Conservation (phyloP, 2,797 vertebrate species). For the Thunnus albacares region DNA sequence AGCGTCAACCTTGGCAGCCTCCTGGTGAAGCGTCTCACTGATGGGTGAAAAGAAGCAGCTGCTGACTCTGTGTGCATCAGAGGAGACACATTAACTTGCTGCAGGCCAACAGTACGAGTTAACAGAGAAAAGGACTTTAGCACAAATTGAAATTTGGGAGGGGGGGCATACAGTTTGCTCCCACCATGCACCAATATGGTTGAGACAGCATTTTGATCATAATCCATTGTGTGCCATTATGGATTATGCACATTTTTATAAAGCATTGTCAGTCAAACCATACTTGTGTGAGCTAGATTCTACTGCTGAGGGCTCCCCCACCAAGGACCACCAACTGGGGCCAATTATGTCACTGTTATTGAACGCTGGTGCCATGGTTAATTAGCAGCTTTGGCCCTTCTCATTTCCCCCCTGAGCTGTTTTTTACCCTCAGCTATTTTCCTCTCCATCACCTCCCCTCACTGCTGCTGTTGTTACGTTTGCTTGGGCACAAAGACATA, state of each 20-base stretch:
- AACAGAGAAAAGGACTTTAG: neutral
- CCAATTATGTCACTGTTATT: slow-evolving; percentile 77
- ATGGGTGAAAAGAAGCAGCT: slow-evolving; percentile 24
- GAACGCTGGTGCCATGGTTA: slow-evolving; percentile 68
- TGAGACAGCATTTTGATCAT: slow-evolving; percentile 5
- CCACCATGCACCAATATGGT: neutral
- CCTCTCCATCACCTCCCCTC: slow-evolving; percentile 71
- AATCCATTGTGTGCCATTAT: slow-evolving; percentile 28
- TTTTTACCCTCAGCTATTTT: slow-evolving; percentile 75
- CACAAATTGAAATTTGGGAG: neutral
- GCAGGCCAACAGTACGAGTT: neutral
- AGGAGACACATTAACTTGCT: slow-evolving; percentile 22
- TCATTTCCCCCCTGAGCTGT: slow-evolving; percentile 61
- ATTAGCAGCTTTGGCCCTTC: slow-evolving; percentile 75
- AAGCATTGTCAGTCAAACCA: slow-evolving; percentile 21
- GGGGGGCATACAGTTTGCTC: neutral
- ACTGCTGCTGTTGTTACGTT: slow-evolving; percentile 66
- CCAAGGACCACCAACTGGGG: slow-evolving; percentile 68
- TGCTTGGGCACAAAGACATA: slow-evolving; percentile 79
- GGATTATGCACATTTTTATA: slow-evolving; percentile 42
- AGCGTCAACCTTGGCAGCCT: neutral
- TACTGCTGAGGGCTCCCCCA: slow-evolving; percentile 40
- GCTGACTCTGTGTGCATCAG: slow-evolving; percentile 24
- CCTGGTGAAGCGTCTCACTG: too few species aligned
- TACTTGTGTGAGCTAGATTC: slow-evolving; percentile 29